These are phyloP conservation scores for Myotis davidii DNA, from an alignment of 2,113 vertebrate genomes.

Conservation along the genomic window DNA sequence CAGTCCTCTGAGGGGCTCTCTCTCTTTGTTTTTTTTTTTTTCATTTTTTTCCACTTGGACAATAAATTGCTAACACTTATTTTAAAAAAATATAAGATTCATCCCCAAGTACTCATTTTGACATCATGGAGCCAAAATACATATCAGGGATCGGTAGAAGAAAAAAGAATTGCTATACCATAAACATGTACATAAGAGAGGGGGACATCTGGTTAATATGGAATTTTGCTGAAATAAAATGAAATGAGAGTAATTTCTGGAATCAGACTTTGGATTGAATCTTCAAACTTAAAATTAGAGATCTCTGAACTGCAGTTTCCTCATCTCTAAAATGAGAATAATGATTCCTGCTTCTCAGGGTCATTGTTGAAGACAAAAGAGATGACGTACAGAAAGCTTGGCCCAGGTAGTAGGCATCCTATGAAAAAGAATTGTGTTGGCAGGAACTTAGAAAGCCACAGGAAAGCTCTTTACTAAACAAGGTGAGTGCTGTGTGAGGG, in stretches of 20 bases:
- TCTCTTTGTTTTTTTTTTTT: not conserved
- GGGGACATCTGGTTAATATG: not conserved
- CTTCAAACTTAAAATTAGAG: not conserved
- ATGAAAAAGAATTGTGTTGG: not conserved
- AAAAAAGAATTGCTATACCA: not conserved
- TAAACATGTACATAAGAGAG: not conserved
- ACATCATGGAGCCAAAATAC: not conserved
- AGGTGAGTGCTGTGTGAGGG: not conserved
- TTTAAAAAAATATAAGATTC: not conserved
- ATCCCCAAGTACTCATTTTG: not conserved
- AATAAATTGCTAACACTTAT: constrained; percentile 12
- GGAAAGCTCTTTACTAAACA: not conserved
- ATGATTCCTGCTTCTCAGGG: not conserved
- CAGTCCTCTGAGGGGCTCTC: not conserved
- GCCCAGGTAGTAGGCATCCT: not conserved
- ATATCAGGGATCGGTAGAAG: not conserved
- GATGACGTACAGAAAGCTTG: not conserved
- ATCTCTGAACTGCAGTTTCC: not conserved
- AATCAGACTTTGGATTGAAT: not conserved
- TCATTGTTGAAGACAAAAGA: not conserved
- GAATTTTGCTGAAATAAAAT: not conserved
- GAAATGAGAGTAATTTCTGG: not conserved
- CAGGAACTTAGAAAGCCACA: not conserved
- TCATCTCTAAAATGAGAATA: not conserved
- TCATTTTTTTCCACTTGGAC: not conserved